Evolutionary conservation across 2,888 invertebrate genomes (phyloP).

Genomic region (Aleiodes alternator): DNA sequence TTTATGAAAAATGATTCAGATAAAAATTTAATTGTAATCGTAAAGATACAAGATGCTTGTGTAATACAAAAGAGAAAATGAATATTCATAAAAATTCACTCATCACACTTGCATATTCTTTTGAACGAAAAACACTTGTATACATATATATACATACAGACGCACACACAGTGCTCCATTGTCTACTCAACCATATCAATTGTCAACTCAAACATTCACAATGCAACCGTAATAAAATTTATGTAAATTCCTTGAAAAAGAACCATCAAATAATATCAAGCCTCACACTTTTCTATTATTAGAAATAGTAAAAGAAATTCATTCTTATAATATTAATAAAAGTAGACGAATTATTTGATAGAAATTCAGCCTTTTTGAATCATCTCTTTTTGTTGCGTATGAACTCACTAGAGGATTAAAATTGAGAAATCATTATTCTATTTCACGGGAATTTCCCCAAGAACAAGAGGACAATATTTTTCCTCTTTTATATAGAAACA

Average conservation of each 20-base stretch:
- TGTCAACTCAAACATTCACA: too few species aligned
- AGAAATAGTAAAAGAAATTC: background rate
- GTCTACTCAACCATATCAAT: too few species aligned
- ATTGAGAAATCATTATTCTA: too few species aligned
- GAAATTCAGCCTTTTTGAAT: conserved; percentile 47
- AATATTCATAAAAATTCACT: background rate
- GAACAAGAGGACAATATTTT: too few species aligned
- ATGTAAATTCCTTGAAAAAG: too few species aligned
- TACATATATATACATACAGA: too few species aligned
- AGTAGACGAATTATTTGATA: conserved; percentile 27
- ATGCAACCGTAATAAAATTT: too few species aligned
- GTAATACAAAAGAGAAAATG: background rate
- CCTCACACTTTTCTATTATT: background rate
- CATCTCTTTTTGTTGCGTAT: conserved; percentile 14
- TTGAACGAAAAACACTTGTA: background rate
- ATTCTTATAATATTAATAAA: background rate
- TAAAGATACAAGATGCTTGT: background rate
- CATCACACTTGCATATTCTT: background rate
- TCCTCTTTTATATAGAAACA: too few species aligned
- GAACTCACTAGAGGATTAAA: too few species aligned
- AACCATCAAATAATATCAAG: background rate
- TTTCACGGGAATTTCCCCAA: too few species aligned
- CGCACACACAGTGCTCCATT: too few species aligned
- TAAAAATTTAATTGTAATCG: background rate
- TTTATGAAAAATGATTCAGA: too few species aligned